Base-by-base conservation (phyloP, 2,888 invertebrate species). In the Asteroscopus sphinx region DNA sequence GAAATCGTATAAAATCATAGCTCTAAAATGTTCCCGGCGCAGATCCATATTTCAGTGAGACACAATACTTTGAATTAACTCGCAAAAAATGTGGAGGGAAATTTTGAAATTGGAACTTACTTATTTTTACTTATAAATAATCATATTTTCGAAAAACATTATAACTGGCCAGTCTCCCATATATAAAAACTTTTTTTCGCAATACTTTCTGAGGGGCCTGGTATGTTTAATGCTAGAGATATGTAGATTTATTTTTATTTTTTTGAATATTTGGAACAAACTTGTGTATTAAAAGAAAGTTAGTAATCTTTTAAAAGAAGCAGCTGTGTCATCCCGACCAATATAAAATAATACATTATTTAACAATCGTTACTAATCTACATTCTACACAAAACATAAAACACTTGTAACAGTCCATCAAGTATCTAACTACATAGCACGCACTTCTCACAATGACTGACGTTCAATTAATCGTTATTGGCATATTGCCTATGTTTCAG, bases 401-500 rank as follows among this genome's bases (percentile, higher is more conserved):
- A 33, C 16, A 15, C 11, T 26, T 21, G 15, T 17, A 35, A 15
- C 16, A 15, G 17, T 15, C 28, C 37, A 68, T 32, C 28, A 44
- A 11, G 63, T 7, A 21, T 21, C 4, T 21, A 21, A 21, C 21
- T 21, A 21, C 1, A 4, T 21, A 30, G 25, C 30, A 13, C 36
- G n/a, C 40, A 13, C 70, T 40, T 9, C 45, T 16, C 37, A 21
- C 73, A 26, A 12, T 47, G 39, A 47, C 35, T 67, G 73, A 72
- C 73, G 33, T 45, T 59, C 73, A 16, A 59, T 51, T 51, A 72
- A 59, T 52, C 37, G 60, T 25, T 46, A 37, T 0, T 39, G 33
- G 37, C 21, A 17, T 35, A 66, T 48, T 46, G 21, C 17, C 45
- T 52, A 35, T 3, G 21, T 35, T 21, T 15, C 47, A 42, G 48